A percentile compares a stretch with the other conserved stretches of the same genome.
phyloP scores from a whole-genome alignment of 1,140 invertebrate species.

The Bilobella aurantiaca region DNA sequence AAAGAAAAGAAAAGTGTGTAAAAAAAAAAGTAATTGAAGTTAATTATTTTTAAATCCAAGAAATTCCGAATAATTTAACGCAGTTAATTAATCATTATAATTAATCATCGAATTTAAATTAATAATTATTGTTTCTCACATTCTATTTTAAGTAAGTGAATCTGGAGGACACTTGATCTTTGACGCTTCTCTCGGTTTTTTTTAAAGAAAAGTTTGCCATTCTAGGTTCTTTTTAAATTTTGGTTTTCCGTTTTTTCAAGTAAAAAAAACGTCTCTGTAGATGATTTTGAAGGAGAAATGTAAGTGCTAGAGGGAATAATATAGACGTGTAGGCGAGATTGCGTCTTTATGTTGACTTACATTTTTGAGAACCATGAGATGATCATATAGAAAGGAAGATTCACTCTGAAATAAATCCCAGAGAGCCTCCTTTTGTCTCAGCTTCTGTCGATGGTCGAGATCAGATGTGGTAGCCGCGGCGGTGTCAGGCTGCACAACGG shows the following conservation, averaged over 20 bases:
- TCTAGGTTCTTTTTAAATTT: too few species aligned
- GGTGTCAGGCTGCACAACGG: neutral
- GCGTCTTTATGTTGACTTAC: constrained; percentile 40
- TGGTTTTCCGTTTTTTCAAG: neutral
- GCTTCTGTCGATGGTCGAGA: constrained; percentile 24
- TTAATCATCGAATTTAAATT: too few species aligned
- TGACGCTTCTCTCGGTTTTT: too few species aligned
- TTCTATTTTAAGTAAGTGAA: too few species aligned
- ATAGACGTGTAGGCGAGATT: neutral
- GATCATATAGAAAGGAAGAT: constrained; percentile 55
- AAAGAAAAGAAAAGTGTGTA: too few species aligned
- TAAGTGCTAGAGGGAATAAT: neutral
- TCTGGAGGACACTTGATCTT: too few species aligned
- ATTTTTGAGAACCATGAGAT: constrained; percentile 61
- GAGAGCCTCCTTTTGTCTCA: constrained; percentile 46
- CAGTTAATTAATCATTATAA: too few species aligned
- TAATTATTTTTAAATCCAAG: too few species aligned
- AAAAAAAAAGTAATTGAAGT: too few species aligned
- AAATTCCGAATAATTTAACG: too few species aligned
- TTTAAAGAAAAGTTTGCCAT: too few species aligned
- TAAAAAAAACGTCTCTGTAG: neutral
- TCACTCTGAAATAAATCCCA: constrained; percentile 63
- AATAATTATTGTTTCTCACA: too few species aligned
- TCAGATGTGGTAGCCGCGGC: constrained; percentile 9
- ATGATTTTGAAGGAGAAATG: neutral